Evolutionary conservation across 2,888 invertebrate species (phyloP).

Genomic region (Drosophila paranaensis): DNA sequence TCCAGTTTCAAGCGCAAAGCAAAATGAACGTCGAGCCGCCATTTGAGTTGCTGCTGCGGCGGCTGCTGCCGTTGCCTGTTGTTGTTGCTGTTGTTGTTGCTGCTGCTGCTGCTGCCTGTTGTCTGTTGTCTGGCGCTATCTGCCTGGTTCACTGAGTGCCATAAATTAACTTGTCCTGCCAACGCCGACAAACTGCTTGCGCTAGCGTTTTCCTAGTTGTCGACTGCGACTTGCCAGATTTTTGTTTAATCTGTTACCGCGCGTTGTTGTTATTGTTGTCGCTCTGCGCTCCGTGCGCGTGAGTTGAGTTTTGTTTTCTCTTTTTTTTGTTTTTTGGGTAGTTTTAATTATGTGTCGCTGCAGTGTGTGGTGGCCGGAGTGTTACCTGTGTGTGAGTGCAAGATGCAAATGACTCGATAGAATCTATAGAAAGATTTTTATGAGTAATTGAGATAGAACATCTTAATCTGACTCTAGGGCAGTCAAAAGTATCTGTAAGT

Average conservation of each 20-base stretch:
- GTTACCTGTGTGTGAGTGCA: too few species aligned
- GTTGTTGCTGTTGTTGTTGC: slow-evolving; percentile 23
- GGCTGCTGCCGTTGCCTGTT: slow-evolving; percentile 31
- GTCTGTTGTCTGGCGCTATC: slow-evolving; percentile 49
- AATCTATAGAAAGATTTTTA: too few species aligned
- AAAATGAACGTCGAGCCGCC: slow-evolving; percentile 53
- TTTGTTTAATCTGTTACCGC: slow-evolving; percentile 60
- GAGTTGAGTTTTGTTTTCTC: not conserved
- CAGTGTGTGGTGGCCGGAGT: slow-evolving; percentile 4
- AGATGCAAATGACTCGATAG: too few species aligned
- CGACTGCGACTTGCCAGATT: slow-evolving; percentile 60
- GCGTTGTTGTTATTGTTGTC: slow-evolving; percentile 12
- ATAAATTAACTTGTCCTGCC: slow-evolving; percentile 76
- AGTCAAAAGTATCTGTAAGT: too few species aligned
- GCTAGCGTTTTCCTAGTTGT: slow-evolving; percentile 52
- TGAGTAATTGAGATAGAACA: too few species aligned
- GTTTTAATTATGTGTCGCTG: slow-evolving; percentile 53
- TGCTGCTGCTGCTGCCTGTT: slow-evolving; percentile 34
- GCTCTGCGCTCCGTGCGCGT: not conserved
- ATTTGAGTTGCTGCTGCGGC: slow-evolving; percentile 48
- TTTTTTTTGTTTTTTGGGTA: slow-evolving; percentile 19
- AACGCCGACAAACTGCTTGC: slow-evolving; percentile 51
- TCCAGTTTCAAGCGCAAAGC: slow-evolving; percentile 55
- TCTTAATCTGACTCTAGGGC: too few species aligned
- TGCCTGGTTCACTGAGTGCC: slow-evolving; percentile 74